Conservation (phyloP, 2,113 vertebrate species). For the Brienomyrus longianalis region DNA sequence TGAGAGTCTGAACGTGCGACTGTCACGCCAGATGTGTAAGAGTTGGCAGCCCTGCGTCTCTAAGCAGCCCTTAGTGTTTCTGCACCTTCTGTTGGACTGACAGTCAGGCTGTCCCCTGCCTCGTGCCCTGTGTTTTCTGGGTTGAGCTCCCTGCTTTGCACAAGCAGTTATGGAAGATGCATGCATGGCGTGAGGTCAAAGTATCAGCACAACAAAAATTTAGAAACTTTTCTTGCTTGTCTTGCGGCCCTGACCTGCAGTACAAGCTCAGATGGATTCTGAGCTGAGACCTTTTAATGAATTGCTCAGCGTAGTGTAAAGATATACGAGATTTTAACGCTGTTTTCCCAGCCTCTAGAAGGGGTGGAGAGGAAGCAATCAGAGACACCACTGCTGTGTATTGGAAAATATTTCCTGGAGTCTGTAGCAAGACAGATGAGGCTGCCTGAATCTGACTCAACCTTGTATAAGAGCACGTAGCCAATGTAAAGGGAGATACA, state of each 20-base stretch:
- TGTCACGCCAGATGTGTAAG: too few relatives aligned
- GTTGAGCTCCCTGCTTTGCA: neutral
- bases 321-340: neutral
- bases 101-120: neutral
- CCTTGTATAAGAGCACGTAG: neutral
- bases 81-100: neutral
- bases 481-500: constrained; percentile 9
- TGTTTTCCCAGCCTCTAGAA: neutral
- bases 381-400: neutral
- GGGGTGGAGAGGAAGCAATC: neutral
- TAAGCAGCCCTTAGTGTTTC: neutral
- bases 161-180: neutral
- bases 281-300: neutral
- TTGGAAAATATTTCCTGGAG: neutral
- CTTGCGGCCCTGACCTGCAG: neutral
- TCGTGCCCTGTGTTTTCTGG: neutral
- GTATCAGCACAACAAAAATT: neutral
- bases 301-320: neutral
- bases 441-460: neutral
- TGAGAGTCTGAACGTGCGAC: neutral
- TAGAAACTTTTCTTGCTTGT: neutral
- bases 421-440: constrained; percentile 7
- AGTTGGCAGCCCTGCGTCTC: neutral
- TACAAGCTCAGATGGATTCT: neutral
- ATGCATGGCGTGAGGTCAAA: neutral